Base-by-base conservation (phyloP, 1,140 invertebrate genomes). In the Tetraneura akinire region DNA sequence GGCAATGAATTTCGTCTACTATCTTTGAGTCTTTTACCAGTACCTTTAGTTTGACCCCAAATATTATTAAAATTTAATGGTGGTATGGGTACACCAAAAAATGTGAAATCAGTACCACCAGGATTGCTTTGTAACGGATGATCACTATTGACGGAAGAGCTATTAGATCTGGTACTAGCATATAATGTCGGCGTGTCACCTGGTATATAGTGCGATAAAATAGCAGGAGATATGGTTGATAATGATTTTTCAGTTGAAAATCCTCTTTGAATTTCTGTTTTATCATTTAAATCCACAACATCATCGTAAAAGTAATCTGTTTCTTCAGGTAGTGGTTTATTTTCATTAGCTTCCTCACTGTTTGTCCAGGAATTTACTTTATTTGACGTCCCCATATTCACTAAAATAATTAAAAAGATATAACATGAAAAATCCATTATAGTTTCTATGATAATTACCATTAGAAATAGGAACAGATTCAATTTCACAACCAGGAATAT, bases 241-340 rank as follows among this genome's bases (percentile, higher is more conserved):
- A 62, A 26, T 9, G 80, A 11, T 37, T 68, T 66, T 18, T 80
- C 80, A 21, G 80, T 73, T n/a, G 82, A 87, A 82, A 76, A n/a
- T 80, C 49, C 74, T 60, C 74, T 78, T 32, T 78, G 74, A 4
- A 62, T 13, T 26, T 78, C 74, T 13, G 16, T 23, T 45, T 78
- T 91, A 70, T 84, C 83, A 11, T 89, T 88, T 64, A 92, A 92
- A 84, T 94, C 92, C 3, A 92, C 87, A 85, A 93, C 94, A 81
- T 94, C 92, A 83, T 93, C 92, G 83, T 94, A 93, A 82, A 93
- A 91, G 83, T 93, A 93, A 82, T 94, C 92, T 2, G 90, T 90
- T 83, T 93, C 91, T 81, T 91, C 89, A 1, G 90, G 89, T 11
- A 89, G 86, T 8, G 91, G 90, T 60, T 88, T 86, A 32, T 78